Conservation (phyloP, 2,888 invertebrate species). For the Bimastos eiseni region DNA sequence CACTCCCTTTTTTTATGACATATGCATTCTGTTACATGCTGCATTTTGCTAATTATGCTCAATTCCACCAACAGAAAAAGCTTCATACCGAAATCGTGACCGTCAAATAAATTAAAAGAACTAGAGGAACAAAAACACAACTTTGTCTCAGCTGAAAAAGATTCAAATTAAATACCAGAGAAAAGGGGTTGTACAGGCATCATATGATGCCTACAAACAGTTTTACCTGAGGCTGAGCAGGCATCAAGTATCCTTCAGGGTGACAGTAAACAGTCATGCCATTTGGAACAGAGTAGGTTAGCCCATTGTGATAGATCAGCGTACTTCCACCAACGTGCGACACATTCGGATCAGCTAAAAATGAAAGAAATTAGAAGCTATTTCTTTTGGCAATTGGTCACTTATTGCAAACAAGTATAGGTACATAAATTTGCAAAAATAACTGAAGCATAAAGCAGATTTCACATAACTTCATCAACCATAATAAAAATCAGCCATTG, state of each 20-base stretch:
- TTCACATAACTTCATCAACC: background rate
- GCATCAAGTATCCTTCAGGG: constrained; percentile 35
- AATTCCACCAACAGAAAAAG: background rate
- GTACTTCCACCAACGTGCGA: constrained; percentile 9
- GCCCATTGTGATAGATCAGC: constrained; percentile 30
- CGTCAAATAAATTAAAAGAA: background rate
- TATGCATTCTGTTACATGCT: background rate
- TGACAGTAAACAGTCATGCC: constrained; percentile 31
- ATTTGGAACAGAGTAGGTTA: constrained; percentile 30
- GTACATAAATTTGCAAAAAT: background rate
- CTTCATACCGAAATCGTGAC: background rate
- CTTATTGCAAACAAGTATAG: background rate
- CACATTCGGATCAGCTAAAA: background rate
- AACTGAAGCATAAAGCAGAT: background rate
- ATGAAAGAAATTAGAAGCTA: background rate
- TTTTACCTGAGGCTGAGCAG: constrained; percentile 35
- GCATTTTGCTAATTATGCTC: no score
- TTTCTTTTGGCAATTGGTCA: background rate
- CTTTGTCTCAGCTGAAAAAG: background rate
- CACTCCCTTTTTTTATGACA: background rate
- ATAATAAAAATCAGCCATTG: background rate
- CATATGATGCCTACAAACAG: no score
- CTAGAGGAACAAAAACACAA: background rate
- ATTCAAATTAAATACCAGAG: background rate
- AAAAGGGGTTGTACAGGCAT: no score